Conservation (phyloP, 2,797 vertebrate genomes). For the Eurystomus glaucurus region DNA sequence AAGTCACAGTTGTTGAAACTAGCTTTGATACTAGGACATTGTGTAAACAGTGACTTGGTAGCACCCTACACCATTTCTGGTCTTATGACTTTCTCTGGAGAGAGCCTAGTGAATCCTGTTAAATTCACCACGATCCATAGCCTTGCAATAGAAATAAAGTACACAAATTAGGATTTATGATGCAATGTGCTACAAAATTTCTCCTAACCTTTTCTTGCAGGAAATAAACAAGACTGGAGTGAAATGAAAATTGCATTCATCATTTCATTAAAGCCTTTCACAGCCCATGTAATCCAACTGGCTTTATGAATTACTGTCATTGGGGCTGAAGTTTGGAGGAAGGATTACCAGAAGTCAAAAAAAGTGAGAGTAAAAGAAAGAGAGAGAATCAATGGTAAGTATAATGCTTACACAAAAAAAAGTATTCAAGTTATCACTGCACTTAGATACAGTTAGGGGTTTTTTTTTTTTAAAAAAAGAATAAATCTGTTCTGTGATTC, state of each 20-base stretch:
- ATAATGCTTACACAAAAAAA: background rate
- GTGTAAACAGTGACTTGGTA: background rate
- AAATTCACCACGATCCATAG: background rate
- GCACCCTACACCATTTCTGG: background rate
- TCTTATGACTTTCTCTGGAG: background rate
- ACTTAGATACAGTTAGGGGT: background rate
- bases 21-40: background rate
- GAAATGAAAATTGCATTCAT: background rate
- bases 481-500: background rate
- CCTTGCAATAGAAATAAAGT: constrained; percentile 11
- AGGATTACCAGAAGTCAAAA: background rate
- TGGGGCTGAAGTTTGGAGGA: background rate
- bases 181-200: background rate
- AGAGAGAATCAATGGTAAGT: background rate
- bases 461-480: background rate
- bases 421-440: background rate
- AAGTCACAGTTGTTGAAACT: background rate
- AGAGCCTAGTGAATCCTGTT: background rate
- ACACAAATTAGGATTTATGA: constrained; percentile 6
- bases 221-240: background rate
- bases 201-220: constrained; percentile 7
- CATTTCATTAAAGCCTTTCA: constrained; percentile 19
- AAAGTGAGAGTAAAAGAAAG: background rate
- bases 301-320: background rate
- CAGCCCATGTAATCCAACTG: background rate